Conservation (phyloP, 2,888 invertebrate genomes). For the Epinotia brunnichana region DNA sequence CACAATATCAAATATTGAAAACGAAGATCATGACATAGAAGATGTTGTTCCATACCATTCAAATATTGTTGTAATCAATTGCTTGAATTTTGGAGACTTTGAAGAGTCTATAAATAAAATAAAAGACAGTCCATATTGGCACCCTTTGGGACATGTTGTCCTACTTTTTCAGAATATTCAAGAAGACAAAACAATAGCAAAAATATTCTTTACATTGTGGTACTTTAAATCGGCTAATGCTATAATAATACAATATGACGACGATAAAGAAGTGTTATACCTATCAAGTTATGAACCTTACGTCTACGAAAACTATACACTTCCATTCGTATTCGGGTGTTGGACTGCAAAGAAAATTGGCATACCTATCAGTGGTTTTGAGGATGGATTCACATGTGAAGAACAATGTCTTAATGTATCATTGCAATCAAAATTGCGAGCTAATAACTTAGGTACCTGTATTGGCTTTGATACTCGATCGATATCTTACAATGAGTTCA, state of each 20-base stretch:
- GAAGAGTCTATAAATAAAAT: slow-evolving; percentile 62
- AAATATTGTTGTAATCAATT: slow-evolving; percentile 61
- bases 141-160: slow-evolving; percentile 65
- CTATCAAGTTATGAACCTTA: slow-evolving; percentile 64
- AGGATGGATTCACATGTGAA: slow-evolving; percentile 62
- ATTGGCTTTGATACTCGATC: slow-evolving; percentile 59
- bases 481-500: slow-evolving; percentile 52
- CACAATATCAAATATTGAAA: slow-evolving; percentile 54
- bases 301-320: slow-evolving; percentile 55
- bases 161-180: slow-evolving; percentile 58
- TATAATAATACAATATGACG: slow-evolving; percentile 62
- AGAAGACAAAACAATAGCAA: slow-evolving; percentile 54
- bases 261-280: slow-evolving; percentile 50
- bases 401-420: slow-evolving; percentile 64
- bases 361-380: slow-evolving; percentile 57
- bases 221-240: slow-evolving; percentile 64
- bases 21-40: slow-evolving; percentile 59
- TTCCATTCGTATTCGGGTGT: slow-evolving; percentile 62
- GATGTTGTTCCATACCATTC: slow-evolving; percentile 61
- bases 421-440: slow-evolving; percentile 58
- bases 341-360: slow-evolving; percentile 63
- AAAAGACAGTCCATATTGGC: slow-evolving; percentile 62
- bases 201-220: slow-evolving; percentile 68
- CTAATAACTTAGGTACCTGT: slow-evolving; percentile 66
- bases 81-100: slow-evolving; percentile 58